These are phyloP conservation scores for roundworm (Caenorhabditis elegans) DNA, from an alignment of 1,140 invertebrate species.

Conservation along the genomic window WBcel235 BX284604.4:6958501-6959000, in stretches of 20 bases:
- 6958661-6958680: no score
- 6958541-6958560: no score
- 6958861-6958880: background rate
- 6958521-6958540: no score
- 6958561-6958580: no score
- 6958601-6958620: no score
- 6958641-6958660: no score
- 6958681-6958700: no score
- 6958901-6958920: constrained; percentile 30
- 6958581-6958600: no score
- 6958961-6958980: constrained; percentile 3
- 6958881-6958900: constrained; percentile 16
- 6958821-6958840: constrained; percentile 5
- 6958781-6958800: constrained; percentile 26
- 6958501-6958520: no score
- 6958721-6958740: background rate
- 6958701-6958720: no score
- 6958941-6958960: background rate
- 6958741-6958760: background rate
- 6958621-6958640: no score
- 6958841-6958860: background rate
- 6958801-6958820: constrained; percentile 8
- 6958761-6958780: no score
- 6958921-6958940: background rate
- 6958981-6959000: constrained; percentile 12